Evolutionary conservation across 2,888 invertebrate genomes (phyloP).

Genomic region (Drosophila prostipennis): DNA sequence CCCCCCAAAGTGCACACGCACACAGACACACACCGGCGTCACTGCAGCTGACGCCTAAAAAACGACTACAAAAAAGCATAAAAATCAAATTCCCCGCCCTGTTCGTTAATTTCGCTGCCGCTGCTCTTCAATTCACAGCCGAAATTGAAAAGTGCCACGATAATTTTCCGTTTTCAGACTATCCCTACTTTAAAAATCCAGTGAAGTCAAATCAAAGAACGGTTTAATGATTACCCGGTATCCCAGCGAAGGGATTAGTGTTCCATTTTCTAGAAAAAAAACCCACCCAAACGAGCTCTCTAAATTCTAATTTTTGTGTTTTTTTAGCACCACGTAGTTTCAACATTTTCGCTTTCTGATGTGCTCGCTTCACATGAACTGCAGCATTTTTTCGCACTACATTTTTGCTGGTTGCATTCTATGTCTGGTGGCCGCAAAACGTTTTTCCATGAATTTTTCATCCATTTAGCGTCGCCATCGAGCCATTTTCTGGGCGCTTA

Average conservation of each 20-base stretch:
- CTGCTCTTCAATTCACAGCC: constrained; percentile 55
- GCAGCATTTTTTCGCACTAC: constrained; percentile 19
- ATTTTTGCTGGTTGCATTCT: constrained; percentile 34
- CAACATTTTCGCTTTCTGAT: constrained; percentile 28
- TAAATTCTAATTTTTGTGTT: constrained; percentile 19
- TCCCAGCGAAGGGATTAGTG: neutral
- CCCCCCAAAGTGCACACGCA: constrained; percentile 19
- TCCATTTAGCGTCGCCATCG: constrained; percentile 66
- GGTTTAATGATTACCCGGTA: constrained; percentile 6
- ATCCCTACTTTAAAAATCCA: constrained; percentile 5
- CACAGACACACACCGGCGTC: constrained; percentile 33
- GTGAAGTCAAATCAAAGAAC: constrained; percentile 2
- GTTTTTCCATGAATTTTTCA: constrained; percentile 75
- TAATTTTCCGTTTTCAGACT: constrained; percentile 27
- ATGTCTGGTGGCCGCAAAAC: constrained; percentile 66
- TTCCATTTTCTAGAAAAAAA: neutral
- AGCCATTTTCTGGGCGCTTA: constrained; percentile 72
- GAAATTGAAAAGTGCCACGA: constrained; percentile 17
- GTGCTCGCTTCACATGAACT: constrained; percentile 46
- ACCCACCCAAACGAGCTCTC: neutral
- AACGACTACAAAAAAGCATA: constrained; percentile 72
- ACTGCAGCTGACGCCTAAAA: constrained; percentile 74
- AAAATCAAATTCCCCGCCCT: constrained; percentile 72
- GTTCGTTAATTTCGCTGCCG: constrained; percentile 69
- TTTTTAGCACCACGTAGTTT: constrained; percentile 18